Base-by-base conservation (phyloP, 2,797 vertebrate genomes). In the Nyctibius grandis region DNA sequence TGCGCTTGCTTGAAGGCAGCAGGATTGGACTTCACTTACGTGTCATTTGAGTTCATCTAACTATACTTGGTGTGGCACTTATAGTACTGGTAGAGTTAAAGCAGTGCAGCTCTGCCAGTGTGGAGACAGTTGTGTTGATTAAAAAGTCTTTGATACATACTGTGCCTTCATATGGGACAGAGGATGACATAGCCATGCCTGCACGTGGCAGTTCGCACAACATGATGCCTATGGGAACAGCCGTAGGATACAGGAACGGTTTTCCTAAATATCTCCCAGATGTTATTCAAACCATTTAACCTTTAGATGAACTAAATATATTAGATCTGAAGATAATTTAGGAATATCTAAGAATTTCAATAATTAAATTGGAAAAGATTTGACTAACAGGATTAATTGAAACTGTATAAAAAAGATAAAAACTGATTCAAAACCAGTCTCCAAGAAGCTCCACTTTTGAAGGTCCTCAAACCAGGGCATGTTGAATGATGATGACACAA, bases 121-220 rank as follows among this genome's bases (percentile, higher is more conserved):
- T 33, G 56, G 15, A 63, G 44, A 22, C 6, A 79, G 17, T 2
- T 44, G 5, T 16, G 22, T 18, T 59, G 13, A 73, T 53, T 34
- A n/a, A 70, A 57, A 91, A 29, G 34, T 3, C 56, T 63, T 69
- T 73, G 44, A 57, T 33, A 57, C 0, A 0, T 28, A 15, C 40
- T 40, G 28, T 67, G 31, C 50, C 26, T 44, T 79, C 15, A 5
- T 3, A 54, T 1, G 2, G 47, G 31, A 67, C 51, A 19, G n/a
- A 80, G 7, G 28, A 48, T 12, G 6, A 69, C 38, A 63, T 11
- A 56, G 51, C 25, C 31, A 6, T 31, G 5, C 9, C 64, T 1
- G 0, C 47, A 31, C 17, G 3, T 0, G 1, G 56, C 68, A 44
- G 16, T 2, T 48, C 42, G 48, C 28, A 17, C 18, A 48, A n/a